Percentiles rank a stretch among this genome's conserved stretches.
phyloP scores from a whole-genome alignment of 2,888 invertebrate genomes.

The Sinopyrophorus schimmeli region DNA sequence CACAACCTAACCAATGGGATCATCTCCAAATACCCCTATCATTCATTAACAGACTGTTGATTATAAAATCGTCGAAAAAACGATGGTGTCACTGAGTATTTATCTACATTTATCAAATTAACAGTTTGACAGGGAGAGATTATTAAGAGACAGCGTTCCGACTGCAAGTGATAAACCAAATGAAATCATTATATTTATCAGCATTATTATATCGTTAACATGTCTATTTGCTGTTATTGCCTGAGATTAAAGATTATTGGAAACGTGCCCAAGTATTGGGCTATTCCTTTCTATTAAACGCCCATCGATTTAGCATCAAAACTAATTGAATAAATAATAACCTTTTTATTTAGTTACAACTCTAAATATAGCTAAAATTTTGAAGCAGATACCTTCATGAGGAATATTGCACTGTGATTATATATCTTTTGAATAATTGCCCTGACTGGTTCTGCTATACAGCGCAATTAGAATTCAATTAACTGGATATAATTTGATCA shows the following conservation, averaged over 20 bases:
- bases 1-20: conserved; percentile 34
- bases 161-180: too few relatives aligned
- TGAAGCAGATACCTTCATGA: conserved; percentile 4
- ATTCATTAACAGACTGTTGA: conserved; percentile 27
- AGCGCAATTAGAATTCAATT: conserved; percentile 33
- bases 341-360: conserved; percentile 18
- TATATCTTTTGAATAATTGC: conserved; percentile 27
- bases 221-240: too few relatives aligned
- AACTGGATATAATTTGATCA: conserved; percentile 34
- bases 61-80: conserved; percentile 21
- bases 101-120: conserved; percentile 20
- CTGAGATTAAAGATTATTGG: too few relatives aligned
- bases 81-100: conserved; percentile 9
- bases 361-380: conserved; percentile 20
- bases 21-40: conserved; percentile 30
- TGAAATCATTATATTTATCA: too few relatives aligned
- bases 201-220: too few relatives aligned
- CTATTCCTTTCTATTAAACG: too few relatives aligned
- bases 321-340: too few relatives aligned
- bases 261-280: conserved; percentile 7
- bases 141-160: too few relatives aligned
- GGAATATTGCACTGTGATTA: conserved; percentile 22
- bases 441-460: conserved; percentile 12
- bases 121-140: conserved; percentile 8
- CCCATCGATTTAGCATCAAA: too few relatives aligned